These are phyloP conservation scores for Adelges cooleyi DNA, from an alignment of 1,140 invertebrate genomes.

Conservation along the genomic window DNA sequence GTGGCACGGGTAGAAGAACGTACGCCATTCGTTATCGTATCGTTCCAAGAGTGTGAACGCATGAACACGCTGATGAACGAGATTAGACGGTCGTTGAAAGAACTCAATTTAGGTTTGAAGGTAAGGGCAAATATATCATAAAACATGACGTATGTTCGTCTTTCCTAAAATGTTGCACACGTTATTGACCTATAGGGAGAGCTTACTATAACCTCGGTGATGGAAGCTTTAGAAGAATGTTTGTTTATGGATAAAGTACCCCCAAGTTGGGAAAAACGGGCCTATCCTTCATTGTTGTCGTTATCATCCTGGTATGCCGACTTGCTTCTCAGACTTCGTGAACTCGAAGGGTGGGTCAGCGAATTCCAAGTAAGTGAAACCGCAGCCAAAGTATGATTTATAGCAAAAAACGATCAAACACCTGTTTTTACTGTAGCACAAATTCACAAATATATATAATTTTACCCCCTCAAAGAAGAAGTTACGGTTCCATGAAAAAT, in stretches of 20 bases:
- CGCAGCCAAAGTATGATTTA: too few relatives aligned
- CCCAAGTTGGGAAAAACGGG: conserved; percentile 64
- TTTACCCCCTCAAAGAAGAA: too few relatives aligned
- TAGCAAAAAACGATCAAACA: too few relatives aligned
- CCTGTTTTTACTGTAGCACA: too few relatives aligned
- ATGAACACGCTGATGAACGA: conserved; percentile 81
- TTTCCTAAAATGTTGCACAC: background rate
- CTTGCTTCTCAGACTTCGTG: conserved; percentile 61
- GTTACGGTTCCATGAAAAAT: too few relatives aligned
- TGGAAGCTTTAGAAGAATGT: conserved; percentile 75
- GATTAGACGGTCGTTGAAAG: conserved; percentile 66
- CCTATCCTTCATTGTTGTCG: conserved; percentile 78
- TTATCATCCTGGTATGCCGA: conserved; percentile 82
- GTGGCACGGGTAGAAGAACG: conserved; percentile 77
- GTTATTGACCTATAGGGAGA: conserved; percentile 53
- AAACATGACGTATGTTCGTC: background rate
- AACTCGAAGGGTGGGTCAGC: conserved; percentile 64
- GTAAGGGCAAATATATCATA: conserved; percentile 39
- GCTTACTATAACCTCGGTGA: conserved; percentile 79
- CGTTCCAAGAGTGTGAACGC: conserved; percentile 88
- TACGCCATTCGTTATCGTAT: conserved; percentile 83
- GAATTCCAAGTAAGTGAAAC: conserved; percentile 54
- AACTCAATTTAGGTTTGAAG: conserved; percentile 78
- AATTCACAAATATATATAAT: too few relatives aligned
- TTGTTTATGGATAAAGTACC: conserved; percentile 81